Percentiles rank a stretch among this genome's conserved stretches.
These are phyloP conservation scores for Pempheris klunzingeri DNA, from an alignment of 2,797 vertebrate genomes.

Conservation along the genomic window DNA sequence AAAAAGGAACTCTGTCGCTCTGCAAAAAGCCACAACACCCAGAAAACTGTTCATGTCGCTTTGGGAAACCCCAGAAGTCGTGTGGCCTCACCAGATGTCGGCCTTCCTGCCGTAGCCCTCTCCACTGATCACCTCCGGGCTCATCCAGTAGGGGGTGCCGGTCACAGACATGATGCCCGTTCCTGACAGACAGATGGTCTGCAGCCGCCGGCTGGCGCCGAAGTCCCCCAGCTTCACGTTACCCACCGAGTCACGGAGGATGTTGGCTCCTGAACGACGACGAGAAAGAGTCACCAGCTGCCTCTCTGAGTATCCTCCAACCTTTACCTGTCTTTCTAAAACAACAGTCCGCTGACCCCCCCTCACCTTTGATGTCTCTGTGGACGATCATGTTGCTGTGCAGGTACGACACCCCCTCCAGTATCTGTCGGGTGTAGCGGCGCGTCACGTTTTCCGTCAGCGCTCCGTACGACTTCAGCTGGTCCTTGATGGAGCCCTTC, in stretches of 20 bases:
- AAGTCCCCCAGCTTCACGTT: slow-evolving; percentile 99
- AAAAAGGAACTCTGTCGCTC: slow-evolving; percentile 1
- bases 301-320: neutral
- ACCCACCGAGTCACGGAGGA: slow-evolving; percentile 95
- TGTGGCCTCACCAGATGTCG: slow-evolving; percentile 93
- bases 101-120: slow-evolving; percentile 98
- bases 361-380: slow-evolving; percentile 97
- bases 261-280: slow-evolving; percentile 91
- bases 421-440: slow-evolving; percentile 96
- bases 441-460: slow-evolving; percentile 98
- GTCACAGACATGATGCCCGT: slow-evolving; percentile 98
- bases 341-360: rapidly evolving
- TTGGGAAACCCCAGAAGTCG: neutral
- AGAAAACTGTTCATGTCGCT: neutral
- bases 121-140: slow-evolving; percentile 98
- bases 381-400: slow-evolving; percentile 99
- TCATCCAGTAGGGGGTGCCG: slow-evolving; percentile 99
- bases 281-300: neutral
- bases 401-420: slow-evolving; percentile 98
- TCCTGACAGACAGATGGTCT: slow-evolving; percentile 98
- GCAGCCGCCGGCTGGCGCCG: slow-evolving; percentile 95
- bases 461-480: slow-evolving; percentile 96
- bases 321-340: neutral
- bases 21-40: too few species aligned
- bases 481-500: slow-evolving; percentile 99